These are phyloP conservation scores for Troides aeacus DNA, from an alignment of 2,888 invertebrate genomes.

Conservation along the genomic window DNA sequence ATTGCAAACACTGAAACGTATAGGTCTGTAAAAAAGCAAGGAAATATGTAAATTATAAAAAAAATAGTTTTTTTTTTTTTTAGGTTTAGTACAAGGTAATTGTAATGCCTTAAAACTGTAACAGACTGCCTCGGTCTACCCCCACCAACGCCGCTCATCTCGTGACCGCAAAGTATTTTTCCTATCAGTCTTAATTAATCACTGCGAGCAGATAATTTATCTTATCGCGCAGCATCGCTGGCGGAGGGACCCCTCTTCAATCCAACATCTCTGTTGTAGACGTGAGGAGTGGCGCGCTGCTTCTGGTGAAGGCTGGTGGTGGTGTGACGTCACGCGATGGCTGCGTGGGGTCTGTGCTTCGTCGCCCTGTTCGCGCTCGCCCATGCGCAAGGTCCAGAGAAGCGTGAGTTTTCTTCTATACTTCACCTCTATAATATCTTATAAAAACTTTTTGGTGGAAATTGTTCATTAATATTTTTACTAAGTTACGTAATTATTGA, in stretches of 20 bases:
- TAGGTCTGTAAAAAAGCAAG: too few relatives aligned
- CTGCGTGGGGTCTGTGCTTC: slow-evolving; percentile 41
- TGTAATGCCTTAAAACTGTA: background rate
- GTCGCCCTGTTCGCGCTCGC: slow-evolving; percentile 47
- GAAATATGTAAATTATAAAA: too few relatives aligned
- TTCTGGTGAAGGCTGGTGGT: slow-evolving; percentile 12
- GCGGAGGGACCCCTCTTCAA: slow-evolving; percentile 44
- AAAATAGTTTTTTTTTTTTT: too few relatives aligned
- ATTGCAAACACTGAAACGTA: too few relatives aligned
- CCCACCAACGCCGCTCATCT: slow-evolving; percentile 50
- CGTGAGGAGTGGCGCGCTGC: slow-evolving; percentile 46
- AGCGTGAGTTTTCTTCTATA: slow-evolving; percentile 49
- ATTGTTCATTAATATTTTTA: too few relatives aligned
- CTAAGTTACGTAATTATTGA: too few relatives aligned
- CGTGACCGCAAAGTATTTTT: slow-evolving; percentile 70
- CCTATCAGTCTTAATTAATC: slow-evolving; percentile 65
- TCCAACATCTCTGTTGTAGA: slow-evolving; percentile 55
- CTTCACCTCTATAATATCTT: too few relatives aligned
- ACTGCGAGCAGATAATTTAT: slow-evolving; percentile 58
- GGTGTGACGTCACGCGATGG: slow-evolving; percentile 40
- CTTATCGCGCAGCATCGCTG: slow-evolving; percentile 51
- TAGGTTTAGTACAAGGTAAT: too few relatives aligned
- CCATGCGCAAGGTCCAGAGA: slow-evolving; percentile 55
- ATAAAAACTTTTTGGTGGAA: too few relatives aligned
- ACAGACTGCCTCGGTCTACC: slow-evolving; percentile 16